These are phyloP conservation scores for Periophthalmodon schlosseri DNA, from an alignment of 2,113 vertebrate genomes.

Conservation along the genomic window DNA sequence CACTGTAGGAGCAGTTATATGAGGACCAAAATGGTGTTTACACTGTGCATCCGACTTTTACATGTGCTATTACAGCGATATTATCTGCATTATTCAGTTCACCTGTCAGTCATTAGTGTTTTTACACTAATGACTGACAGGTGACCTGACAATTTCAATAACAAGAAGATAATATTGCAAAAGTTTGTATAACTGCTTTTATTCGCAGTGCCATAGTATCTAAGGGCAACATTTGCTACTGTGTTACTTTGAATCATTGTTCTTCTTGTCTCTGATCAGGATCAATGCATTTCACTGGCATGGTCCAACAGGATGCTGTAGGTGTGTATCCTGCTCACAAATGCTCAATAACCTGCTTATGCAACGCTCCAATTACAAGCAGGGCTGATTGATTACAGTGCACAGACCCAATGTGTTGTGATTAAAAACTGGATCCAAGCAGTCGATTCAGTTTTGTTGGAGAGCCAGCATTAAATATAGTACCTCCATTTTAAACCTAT, in stretches of 20 bases:
- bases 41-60: too few relatives aligned
- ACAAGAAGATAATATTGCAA: conserved; percentile 1
- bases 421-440: conserved; percentile 50
- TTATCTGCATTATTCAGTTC: background rate
- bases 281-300: conserved; percentile 43
- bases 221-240: conserved; percentile 27
- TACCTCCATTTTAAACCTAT: background rate
- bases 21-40: too few relatives aligned
- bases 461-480: conserved; percentile 17
- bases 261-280: conserved; percentile 30
- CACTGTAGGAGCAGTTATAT: too few relatives aligned
- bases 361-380: conserved; percentile 68
- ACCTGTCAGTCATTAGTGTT: background rate
- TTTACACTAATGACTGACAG: too few relatives aligned
- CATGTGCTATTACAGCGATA: background rate
- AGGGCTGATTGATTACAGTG: conserved; percentile 52
- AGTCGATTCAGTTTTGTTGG: conserved; percentile 27
- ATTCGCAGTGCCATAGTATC: background rate
- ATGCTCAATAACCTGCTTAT: conserved; percentile 63
- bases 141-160: background rate
- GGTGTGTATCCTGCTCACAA: conserved; percentile 27
- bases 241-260: conserved; percentile 55
- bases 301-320: conserved; percentile 15
- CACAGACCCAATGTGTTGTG: conserved; percentile 45
- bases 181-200: background rate